Conservation (phyloP, 2,888 invertebrate genomes). For the Mylabris sibirica region DNA sequence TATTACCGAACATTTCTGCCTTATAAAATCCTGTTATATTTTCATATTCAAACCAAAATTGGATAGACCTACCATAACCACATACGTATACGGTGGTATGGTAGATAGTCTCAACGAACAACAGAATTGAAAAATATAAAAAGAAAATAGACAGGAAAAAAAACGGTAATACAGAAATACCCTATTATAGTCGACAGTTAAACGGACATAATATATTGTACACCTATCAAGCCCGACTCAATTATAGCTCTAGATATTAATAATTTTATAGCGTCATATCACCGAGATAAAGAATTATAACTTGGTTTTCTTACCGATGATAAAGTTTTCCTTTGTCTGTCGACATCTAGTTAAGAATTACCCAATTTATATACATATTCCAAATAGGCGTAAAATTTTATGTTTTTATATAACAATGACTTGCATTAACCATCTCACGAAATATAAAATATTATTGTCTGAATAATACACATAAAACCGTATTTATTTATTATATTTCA, state of each 20-base stretch:
- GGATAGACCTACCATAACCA: not conserved
- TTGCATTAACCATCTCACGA: conserved; percentile 47
- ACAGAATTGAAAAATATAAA: conserved; percentile 11
- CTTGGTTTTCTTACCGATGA: conserved; percentile 44
- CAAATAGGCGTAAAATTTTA: conserved; percentile 53
- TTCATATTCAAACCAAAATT: conserved; percentile 7
- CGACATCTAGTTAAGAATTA: conserved; percentile 37
- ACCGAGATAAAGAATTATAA: conserved; percentile 59
- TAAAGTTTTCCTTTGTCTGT: conserved; percentile 36
- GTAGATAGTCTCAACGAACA: not conserved
- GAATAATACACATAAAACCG: conserved; percentile 47
- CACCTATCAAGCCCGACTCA: conserved; percentile 58
- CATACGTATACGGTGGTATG: not conserved
- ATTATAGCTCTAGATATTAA: conserved; percentile 60
- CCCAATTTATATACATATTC: conserved; percentile 46
- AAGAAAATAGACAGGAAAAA: not conserved
- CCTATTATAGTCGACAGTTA: conserved; percentile 49
- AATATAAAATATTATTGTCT: conserved; percentile 51
- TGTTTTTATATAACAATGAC: conserved; percentile 46
- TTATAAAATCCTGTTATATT: conserved; percentile 17
- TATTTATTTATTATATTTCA: conserved; percentile 53
- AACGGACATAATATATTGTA: conserved; percentile 56
- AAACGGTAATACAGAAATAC: conserved; percentile 33
- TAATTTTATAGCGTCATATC: conserved; percentile 59
- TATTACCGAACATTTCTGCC: conserved; percentile 24